phyloP scores from a whole-genome alignment of 2,113 vertebrate genomes.

The Corydoras sp. region DNA sequence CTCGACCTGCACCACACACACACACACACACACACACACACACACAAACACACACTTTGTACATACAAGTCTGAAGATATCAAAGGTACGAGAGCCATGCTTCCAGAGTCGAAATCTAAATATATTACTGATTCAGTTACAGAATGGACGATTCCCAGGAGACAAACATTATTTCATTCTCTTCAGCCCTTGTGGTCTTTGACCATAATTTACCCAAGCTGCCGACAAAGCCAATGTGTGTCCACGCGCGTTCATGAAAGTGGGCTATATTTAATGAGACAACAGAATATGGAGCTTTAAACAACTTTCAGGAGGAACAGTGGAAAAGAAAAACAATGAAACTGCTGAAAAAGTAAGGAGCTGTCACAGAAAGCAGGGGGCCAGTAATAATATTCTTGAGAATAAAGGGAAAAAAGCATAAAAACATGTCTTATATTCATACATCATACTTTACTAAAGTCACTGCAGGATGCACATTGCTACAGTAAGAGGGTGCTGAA shows the following conservation, averaged over 20 bases:
- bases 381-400: slow-evolving; percentile 55
- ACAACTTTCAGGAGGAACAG: slow-evolving; percentile 40
- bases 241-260: slow-evolving; percentile 31
- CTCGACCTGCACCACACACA: too few relatives aligned
- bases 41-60: too few relatives aligned
- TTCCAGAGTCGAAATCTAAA: slow-evolving; percentile 8
- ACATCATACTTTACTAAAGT: slow-evolving; percentile 41
- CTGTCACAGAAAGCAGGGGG: slow-evolving; percentile 37
- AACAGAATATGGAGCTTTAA: slow-evolving; percentile 40
- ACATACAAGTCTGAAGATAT: too few relatives aligned
- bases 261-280: slow-evolving; percentile 29
- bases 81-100: not conserved
- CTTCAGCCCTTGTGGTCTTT: not conserved
- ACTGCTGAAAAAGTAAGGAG: slow-evolving; percentile 50
- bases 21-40: too few relatives aligned
- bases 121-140: slow-evolving; percentile 14
- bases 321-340: slow-evolving; percentile 36
- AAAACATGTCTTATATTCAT: slow-evolving; percentile 40
- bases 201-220: slow-evolving; percentile 11
- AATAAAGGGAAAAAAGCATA: slow-evolving; percentile 28
- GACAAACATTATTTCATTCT: not conserved
- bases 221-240: not conserved
- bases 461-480: slow-evolving; percentile 28
- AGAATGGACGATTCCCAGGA: not conserved
- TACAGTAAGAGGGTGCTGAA: not conserved